phyloP scores from a whole-genome alignment of 2,113 vertebrate genomes.

The Delphinus delphis region DNA sequence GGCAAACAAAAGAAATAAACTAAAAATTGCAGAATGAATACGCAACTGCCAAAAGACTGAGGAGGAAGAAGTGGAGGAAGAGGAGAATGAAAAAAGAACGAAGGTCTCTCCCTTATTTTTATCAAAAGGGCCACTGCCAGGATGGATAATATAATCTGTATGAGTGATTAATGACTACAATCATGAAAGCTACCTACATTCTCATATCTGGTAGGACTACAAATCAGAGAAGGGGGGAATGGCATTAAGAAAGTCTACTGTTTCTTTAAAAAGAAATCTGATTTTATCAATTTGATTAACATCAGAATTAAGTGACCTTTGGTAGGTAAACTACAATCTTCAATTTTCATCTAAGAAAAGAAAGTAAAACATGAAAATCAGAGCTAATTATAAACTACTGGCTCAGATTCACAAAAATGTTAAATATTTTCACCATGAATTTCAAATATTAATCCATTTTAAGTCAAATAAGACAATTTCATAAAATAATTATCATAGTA shows the following conservation, averaged over 20 bases:
- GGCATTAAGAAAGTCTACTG: constrained; percentile 4
- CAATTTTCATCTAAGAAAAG: constrained; percentile 31
- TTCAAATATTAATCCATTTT: constrained; percentile 22
- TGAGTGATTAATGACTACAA: not conserved
- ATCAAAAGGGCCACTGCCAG: not conserved
- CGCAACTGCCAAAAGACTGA: not conserved
- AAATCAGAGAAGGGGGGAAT: not conserved
- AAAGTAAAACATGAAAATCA: constrained; percentile 17
- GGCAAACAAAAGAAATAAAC: constrained; percentile 4
- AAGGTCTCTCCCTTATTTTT: not conserved
- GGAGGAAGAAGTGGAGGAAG: not conserved
- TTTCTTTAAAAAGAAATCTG: not conserved
- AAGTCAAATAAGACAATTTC: constrained; percentile 21
- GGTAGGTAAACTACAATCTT: constrained; percentile 17
- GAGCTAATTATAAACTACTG: not conserved
- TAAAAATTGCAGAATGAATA: not conserved
- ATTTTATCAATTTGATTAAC: constrained; percentile 28
- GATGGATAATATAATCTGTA: not conserved
- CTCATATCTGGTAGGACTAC: not conserved
- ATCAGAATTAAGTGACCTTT: constrained; percentile 5
- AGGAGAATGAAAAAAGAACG: not conserved
- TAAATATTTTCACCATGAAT: constrained; percentile 7
- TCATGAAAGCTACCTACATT: not conserved
- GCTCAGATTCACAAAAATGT: constrained; percentile 4
- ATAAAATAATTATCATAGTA: constrained; percentile 13